phyloP scores from a whole-genome alignment of 1,140 invertebrate species.

The Cotesia chilonis region DNA sequence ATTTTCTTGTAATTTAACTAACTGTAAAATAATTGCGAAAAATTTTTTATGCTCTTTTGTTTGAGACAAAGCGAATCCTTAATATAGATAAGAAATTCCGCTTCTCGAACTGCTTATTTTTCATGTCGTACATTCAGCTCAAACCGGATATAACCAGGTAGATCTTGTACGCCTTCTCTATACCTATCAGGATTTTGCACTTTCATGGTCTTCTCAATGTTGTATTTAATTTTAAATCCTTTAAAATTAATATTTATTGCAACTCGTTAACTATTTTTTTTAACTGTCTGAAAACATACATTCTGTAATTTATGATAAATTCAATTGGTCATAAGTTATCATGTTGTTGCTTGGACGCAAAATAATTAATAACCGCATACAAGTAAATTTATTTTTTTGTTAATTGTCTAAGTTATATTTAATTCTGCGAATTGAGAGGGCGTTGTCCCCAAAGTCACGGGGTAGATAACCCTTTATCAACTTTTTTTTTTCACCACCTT shows the following conservation, averaged over 20 bases:
- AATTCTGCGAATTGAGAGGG: slow-evolving; percentile 20
- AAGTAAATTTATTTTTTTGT: not conserved
- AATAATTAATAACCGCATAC: not conserved
- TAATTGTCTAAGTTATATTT: not conserved
- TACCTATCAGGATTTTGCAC: slow-evolving; percentile 24
- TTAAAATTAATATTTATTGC: not conserved
- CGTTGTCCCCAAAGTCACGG: slow-evolving; percentile 14
- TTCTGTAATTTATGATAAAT: no score
- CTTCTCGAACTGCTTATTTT: slow-evolving; percentile 27
- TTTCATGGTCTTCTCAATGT: slow-evolving; percentile 1
- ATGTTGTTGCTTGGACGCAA: no score
- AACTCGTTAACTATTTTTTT: not conserved
- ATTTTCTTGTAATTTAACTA: not conserved
- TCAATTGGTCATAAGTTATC: no score
- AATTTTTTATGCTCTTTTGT: slow-evolving; percentile 32
- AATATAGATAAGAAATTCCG: not conserved
- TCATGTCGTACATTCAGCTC: slow-evolving; percentile 40
- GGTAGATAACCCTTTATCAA: slow-evolving; percentile 7
- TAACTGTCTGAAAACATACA: not conserved
- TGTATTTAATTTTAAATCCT: no score
- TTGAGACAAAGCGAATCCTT: slow-evolving; percentile 20
- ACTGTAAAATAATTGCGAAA: not conserved
- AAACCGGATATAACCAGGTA: slow-evolving; percentile 53
- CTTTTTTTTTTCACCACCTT: not conserved
- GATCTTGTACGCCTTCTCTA: slow-evolving; percentile 34